Evolutionary conservation across 2,888 invertebrate species (phyloP).

Genomic region (Xestia ashworthii): DNA sequence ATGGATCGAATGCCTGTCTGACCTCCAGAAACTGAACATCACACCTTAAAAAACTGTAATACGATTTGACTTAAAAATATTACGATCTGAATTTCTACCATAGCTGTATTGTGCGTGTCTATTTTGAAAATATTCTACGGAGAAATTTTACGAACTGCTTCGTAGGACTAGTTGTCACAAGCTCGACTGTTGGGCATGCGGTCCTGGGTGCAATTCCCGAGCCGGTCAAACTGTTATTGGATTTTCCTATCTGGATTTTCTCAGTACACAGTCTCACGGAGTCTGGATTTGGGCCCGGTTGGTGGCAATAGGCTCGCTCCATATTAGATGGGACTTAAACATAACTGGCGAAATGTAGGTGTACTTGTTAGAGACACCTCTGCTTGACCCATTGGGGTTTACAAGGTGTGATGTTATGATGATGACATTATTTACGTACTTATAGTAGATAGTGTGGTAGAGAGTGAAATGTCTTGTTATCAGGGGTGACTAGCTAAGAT

Average conservation of each 20-base stretch:
- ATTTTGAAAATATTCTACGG: slow-evolving; percentile 14
- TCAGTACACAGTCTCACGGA: neutral
- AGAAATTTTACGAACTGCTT: neutral
- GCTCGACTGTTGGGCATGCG: too few relatives aligned
- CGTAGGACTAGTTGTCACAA: too few relatives aligned
- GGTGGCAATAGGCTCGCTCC: neutral
- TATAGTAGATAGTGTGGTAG: neutral
- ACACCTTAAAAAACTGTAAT: neutral
- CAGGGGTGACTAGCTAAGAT: neutral
- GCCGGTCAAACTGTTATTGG: too few relatives aligned
- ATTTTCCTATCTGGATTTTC: neutral
- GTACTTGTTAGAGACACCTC: neutral
- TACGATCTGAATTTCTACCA: neutral
- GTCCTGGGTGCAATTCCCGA: too few relatives aligned
- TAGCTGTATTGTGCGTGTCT: neutral
- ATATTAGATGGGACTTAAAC: too few relatives aligned
- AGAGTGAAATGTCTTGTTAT: neutral
- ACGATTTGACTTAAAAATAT: neutral
- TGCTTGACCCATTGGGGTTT: too few relatives aligned
- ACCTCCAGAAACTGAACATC: neutral
- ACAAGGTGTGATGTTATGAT: too few relatives aligned
- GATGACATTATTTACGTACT: neutral
- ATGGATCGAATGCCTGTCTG: neutral
- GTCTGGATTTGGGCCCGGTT: neutral
- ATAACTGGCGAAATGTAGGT: too few relatives aligned